phyloP scores from a whole-genome alignment of 1,140 invertebrate species.

The Drosophila sp. region DNA sequence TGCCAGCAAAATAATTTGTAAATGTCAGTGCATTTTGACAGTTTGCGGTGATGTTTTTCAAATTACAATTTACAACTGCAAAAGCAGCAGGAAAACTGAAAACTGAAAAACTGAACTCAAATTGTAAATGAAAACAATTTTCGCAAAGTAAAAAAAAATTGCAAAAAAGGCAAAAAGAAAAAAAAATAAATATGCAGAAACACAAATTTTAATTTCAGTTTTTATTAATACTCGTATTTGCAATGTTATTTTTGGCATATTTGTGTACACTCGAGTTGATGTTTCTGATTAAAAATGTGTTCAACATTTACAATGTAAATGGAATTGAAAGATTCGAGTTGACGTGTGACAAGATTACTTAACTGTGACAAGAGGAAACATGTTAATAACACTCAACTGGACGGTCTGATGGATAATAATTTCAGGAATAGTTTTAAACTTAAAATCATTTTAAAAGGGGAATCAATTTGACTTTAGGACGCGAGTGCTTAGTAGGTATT shows the following conservation, averaged over 20 bases:
- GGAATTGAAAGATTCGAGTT: conserved; percentile 42
- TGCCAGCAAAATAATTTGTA: conserved; percentile 83
- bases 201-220: conserved; percentile 54
- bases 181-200: conserved; percentile 11
- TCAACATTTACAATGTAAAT: conserved; percentile 35
- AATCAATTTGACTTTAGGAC: no score
- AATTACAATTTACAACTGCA: conserved; percentile 79
- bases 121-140: conserved; percentile 66
- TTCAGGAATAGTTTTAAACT: neutral
- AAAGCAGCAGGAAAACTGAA: conserved; percentile 30
- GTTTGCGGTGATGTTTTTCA: conserved; percentile 83
- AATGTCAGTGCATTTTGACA: conserved; percentile 83
- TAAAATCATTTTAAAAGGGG: no score
- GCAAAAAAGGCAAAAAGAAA: conserved; percentile 21
- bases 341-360: conserved; percentile 58
- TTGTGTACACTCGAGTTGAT: conserved; percentile 20
- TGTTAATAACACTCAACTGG: conserved; percentile 13
- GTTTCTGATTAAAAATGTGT: conserved; percentile 27
- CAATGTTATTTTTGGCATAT: conserved; percentile 27
- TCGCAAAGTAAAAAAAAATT: conserved; percentile 23
- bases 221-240: conserved; percentile 42
- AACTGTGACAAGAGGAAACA: conserved; percentile 1
- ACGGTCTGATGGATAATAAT: neutral
- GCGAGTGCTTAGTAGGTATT: no score
- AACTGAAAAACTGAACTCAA: conserved; percentile 51